Percentiles rank a stretch among this genome's conserved stretches.
Conservation (phyloP, 1,140 invertebrate species). For the Lineus longissimus region DNA sequence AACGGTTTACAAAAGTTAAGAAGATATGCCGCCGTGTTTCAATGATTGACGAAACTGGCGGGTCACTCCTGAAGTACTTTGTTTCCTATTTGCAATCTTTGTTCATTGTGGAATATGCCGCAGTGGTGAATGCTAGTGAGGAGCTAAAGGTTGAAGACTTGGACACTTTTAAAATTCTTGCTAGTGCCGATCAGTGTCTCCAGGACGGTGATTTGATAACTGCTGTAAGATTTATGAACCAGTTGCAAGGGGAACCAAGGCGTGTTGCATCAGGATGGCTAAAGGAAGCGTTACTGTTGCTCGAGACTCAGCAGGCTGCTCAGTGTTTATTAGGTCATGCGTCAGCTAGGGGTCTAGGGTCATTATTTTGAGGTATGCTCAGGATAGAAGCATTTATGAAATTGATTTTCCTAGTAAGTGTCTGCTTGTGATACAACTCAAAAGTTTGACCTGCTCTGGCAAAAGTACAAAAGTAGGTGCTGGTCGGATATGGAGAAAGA, state of each 20-base stretch:
- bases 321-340: conserved; percentile 64
- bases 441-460: too few relatives aligned
- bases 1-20: conserved; percentile 75
- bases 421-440: too few relatives aligned
- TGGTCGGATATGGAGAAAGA: too few relatives aligned
- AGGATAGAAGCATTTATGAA: too few relatives aligned
- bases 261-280: conserved; percentile 83
- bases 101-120: conserved; percentile 53
- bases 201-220: conserved; percentile 79
- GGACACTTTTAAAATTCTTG: conserved; percentile 82
- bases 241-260: conserved; percentile 78
- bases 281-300: conserved; percentile 72
- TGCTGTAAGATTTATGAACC: conserved; percentile 84
- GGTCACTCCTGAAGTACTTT: conserved; percentile 75
- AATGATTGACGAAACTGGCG: conserved; percentile 72
- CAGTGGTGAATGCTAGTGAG: conserved; percentile 52
- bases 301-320: conserved; percentile 88
- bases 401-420: too few relatives aligned
- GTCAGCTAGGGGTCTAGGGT: conserved; percentile 44
- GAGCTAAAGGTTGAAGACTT: conserved; percentile 58
- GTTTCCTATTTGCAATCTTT: conserved; percentile 80
- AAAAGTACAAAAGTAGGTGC: too few relatives aligned
- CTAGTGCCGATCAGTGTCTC: conserved; percentile 74
- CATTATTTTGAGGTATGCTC: conserved; percentile 34
- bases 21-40: conserved; percentile 65